A percentile compares a stretch with the other conserved stretches of the same genome.
These are phyloP conservation scores for Phalacrocorax pelagicus DNA, from an alignment of 2,113 vertebrate species.

Conservation along the genomic window DNA sequence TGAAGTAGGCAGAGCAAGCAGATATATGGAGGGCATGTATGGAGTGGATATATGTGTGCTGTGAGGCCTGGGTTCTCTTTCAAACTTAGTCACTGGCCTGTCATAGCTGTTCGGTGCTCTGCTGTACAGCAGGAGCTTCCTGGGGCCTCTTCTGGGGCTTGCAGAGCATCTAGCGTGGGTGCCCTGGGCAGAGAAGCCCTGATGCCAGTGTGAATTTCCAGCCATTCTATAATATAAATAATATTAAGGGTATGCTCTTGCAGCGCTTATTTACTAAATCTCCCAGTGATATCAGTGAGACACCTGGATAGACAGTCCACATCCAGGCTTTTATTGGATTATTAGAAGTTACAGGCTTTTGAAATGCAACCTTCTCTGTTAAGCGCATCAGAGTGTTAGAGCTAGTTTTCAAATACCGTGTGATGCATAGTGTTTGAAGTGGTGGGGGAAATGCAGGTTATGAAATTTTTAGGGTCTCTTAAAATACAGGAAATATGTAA, in stretches of 20 bases:
- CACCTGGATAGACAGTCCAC: not conserved
- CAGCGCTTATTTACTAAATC: not conserved
- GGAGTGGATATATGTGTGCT: not conserved
- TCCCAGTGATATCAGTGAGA: not conserved
- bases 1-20: not conserved
- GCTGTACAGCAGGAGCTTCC: not conserved
- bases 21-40: not conserved
- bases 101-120: not conserved
- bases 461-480: not conserved
- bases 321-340: not conserved
- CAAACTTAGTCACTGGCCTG: not conserved
- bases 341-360: not conserved
- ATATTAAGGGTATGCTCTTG: not conserved
- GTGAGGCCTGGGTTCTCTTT: not conserved
- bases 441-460: not conserved
- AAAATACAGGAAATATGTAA: not conserved
- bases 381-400: not conserved
- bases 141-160: fast-evolving
- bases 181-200: not conserved
- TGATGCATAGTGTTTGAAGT: not conserved
- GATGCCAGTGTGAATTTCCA: not conserved
- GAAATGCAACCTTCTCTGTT: not conserved
- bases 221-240: not conserved
- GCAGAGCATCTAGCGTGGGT: not conserved
- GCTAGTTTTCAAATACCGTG: not conserved